Percentiles rank a stretch among this genome's conserved stretches.
Conservation (phyloP, 2,888 invertebrate species). For the Chironomus riparius region DNA sequence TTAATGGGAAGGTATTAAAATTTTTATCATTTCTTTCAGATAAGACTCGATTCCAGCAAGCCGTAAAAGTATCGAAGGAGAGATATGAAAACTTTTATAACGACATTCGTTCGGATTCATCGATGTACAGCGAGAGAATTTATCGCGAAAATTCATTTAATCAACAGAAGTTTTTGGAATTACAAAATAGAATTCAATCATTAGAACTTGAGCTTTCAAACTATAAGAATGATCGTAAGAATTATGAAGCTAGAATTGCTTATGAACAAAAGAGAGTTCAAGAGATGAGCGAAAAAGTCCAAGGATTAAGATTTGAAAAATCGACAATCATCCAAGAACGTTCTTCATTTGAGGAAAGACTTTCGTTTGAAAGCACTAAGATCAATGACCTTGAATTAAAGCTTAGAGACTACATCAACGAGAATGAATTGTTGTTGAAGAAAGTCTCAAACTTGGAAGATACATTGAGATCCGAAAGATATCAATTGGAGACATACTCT, state of each 20-base stretch:
- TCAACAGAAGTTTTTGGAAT: constrained; percentile 3
- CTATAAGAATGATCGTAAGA: neutral
- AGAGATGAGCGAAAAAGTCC: neutral
- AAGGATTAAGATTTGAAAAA: constrained; percentile 4
- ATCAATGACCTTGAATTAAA: neutral
- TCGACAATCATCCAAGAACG: neutral
- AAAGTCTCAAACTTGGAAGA: constrained; percentile 2
- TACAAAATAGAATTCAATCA: neutral
- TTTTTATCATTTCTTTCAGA: neutral
- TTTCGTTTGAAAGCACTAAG: neutral
- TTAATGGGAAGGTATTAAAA: neutral
- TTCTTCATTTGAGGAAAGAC: neutral
- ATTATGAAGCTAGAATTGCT: constrained; percentile 9
- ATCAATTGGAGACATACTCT: neutral
- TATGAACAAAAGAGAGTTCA: neutral
- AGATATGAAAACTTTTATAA: neutral
- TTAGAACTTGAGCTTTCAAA: constrained; percentile 3
- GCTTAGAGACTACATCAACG: neutral
- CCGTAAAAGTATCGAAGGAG: neutral
- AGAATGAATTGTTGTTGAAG: constrained; percentile 9
- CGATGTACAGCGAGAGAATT: neutral
- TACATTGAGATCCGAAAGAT: neutral
- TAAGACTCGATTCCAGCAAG: neutral
- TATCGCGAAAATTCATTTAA: neutral
- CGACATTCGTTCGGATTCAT: neutral